A percentile compares a stretch with the other conserved stretches of the same genome.
These are phyloP conservation scores for Stenopsyche tienmushanensis DNA, from an alignment of 1,140 invertebrate genomes.

Conservation along the genomic window DNA sequence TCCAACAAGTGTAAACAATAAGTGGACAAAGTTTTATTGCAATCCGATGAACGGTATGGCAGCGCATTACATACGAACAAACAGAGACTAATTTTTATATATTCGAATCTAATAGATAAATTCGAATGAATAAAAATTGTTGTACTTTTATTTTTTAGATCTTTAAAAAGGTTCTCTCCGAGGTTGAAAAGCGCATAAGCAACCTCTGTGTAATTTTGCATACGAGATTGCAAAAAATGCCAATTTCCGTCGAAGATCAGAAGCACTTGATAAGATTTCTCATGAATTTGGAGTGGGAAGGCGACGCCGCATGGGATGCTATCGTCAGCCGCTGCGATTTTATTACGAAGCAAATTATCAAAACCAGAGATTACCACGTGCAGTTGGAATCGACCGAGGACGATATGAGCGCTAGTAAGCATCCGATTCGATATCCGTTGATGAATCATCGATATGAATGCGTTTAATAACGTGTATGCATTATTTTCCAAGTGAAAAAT, in stretches of 20 bases:
- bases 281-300: constrained; percentile 67
- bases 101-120: too few relatives aligned
- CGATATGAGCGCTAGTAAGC: constrained; percentile 45
- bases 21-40: too few relatives aligned
- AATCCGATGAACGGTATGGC: too few relatives aligned
- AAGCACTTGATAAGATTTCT: constrained; percentile 73
- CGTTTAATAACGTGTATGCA: background rate
- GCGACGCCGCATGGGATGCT: constrained; percentile 92
- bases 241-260: constrained; percentile 88
- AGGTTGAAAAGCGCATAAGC: constrained; percentile 87
- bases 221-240: constrained; percentile 83
- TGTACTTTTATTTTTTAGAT: constrained; percentile 64
- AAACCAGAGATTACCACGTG: constrained; percentile 59
- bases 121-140: too few relatives aligned
- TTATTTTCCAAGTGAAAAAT: constrained; percentile 23
- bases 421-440: background rate
- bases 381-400: constrained; percentile 55
- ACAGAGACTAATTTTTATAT: too few relatives aligned
- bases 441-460: background rate
- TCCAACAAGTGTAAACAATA: too few relatives aligned
- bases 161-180: constrained; percentile 82
- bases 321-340: constrained; percentile 79
- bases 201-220: constrained; percentile 78
- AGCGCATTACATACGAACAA: too few relatives aligned
- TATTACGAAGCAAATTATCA: constrained; percentile 65